Evolutionary conservation across 1,140 invertebrate species (phyloP).

Genomic region (Caenorhabditis tropicalis): DNA sequence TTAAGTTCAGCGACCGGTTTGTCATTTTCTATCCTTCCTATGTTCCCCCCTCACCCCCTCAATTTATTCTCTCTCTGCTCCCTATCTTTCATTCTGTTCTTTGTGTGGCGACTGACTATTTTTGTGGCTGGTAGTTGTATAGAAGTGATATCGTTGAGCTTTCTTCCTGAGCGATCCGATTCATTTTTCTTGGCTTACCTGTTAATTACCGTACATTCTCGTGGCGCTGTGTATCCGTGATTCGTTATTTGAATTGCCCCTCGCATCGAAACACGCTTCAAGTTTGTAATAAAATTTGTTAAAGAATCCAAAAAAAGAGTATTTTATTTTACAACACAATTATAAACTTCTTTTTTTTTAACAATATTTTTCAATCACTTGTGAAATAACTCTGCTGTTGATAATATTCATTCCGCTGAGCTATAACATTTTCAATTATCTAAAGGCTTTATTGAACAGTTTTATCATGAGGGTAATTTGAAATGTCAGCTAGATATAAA

Average conservation of each 20-base stretch:
- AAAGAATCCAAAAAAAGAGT: neutral
- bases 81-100: neutral
- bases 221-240: neutral
- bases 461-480: no score
- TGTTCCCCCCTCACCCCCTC: no score
- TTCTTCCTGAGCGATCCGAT: neutral
- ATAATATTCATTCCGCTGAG: no score
- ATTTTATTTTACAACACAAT: no score
- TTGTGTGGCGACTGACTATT: constrained; percentile 11
- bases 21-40: neutral
- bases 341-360: no score
- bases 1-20: constrained; percentile 37
- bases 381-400: no score
- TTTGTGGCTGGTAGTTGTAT: constrained; percentile 11
- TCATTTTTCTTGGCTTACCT: neutral
- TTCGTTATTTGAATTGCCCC: constrained; percentile 11
- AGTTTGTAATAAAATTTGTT: constrained; percentile 36
- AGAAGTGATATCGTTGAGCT: neutral
- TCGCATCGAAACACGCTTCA: neutral
- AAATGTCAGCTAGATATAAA: no score
- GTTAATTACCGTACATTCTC: neutral
- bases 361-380: no score
- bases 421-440: no score
- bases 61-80: neutral
- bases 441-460: no score